Evolutionary conservation across 2,888 invertebrate species (phyloP), one percentile per base, ranked within the genome.

Genomic region (Cephus runcator): DNA sequence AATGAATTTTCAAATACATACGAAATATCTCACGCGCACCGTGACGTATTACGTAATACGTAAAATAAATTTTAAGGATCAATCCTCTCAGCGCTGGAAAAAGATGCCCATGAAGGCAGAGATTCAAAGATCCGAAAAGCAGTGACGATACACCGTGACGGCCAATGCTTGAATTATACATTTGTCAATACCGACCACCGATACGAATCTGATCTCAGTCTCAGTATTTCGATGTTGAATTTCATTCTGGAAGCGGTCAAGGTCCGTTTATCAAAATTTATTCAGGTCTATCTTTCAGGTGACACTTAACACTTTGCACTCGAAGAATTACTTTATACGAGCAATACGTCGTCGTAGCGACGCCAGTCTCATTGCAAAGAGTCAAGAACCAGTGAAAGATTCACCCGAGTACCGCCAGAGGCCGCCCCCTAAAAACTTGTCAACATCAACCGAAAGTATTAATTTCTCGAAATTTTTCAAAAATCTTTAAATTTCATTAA

Each of bases 181-280:
- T 87, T 86, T 85, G 83, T 85, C 80, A 81, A 84, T 34, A 71
- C 36, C 34, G 15, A 30, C 75, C 75, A 74, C 79, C 76, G 82
- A 80, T 82, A 80, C 78, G 83, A 83, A 87, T 87, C 84, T 83
- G 84, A 84, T 84, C 83, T 79, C 80, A 81, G 81, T 80, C 79
- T 76, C 84, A 81, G 83, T 85, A 86, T 86, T 85, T 83, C 79
- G 81, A 87, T 84, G 85, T 85, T 86, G 87, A 87, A 87, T 87
- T 88, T 86, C 84, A 86, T 87, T 86, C 83, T 81, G 75, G 82
- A 79, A 78, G 74, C 84, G 84, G 83, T 87, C 85, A 88, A 87
- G 88, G 87, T 79, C 74, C 79, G 79, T n/a, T 76, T 76, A 75
- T 75, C 75, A 56, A 78, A 78, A 78, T 76, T 30, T 78, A 78